A percentile compares a stretch with the other conserved stretches of the same genome.
These are phyloP conservation scores for Erebia palarica DNA, from an alignment of 2,888 invertebrate genomes.

Conservation along the genomic window DNA sequence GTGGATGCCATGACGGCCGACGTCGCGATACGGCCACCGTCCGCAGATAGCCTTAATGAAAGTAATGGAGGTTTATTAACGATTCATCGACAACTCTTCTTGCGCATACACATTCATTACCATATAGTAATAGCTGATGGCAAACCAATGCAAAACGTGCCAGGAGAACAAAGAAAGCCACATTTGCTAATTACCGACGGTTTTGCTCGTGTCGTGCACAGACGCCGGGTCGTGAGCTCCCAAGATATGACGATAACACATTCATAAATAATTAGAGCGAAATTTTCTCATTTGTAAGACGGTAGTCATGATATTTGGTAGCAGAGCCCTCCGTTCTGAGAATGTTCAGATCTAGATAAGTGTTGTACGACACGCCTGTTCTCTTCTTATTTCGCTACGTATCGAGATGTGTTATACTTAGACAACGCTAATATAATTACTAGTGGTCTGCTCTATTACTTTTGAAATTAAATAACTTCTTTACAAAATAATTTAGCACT, in stretches of 20 bases:
- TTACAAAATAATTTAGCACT: not conserved
- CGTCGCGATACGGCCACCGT: slow-evolving; percentile 77
- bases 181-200: slow-evolving; percentile 80
- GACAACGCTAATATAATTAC: slow-evolving; percentile 32
- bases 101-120: slow-evolving; percentile 60
- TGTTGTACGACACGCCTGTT: slow-evolving; percentile 73
- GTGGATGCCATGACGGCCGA: slow-evolving; percentile 74
- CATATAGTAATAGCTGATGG: slow-evolving; percentile 68
- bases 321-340: slow-evolving; percentile 74
- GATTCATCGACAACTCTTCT: slow-evolving; percentile 70
- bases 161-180: slow-evolving; percentile 82
- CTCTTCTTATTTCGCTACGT: slow-evolving; percentile 64
- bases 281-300: slow-evolving; percentile 83
- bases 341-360: slow-evolving; percentile 75
- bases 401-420: slow-evolving; percentile 40
- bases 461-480: not conserved
- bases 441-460: slow-evolving; percentile 19
- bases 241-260: slow-evolving; percentile 82
- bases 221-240: slow-evolving; percentile 79
- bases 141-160: slow-evolving; percentile 71
- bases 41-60: slow-evolving; percentile 80
- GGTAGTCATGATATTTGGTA: slow-evolving; percentile 81
- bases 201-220: slow-evolving; percentile 82
- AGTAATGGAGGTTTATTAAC: slow-evolving; percentile 81
- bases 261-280: slow-evolving; percentile 83